A percentile compares a stretch with the other conserved stretches of the same genome.
phyloP scores from a whole-genome alignment of 2,113 vertebrate species.

The Crotophaga sulcirostris region DNA sequence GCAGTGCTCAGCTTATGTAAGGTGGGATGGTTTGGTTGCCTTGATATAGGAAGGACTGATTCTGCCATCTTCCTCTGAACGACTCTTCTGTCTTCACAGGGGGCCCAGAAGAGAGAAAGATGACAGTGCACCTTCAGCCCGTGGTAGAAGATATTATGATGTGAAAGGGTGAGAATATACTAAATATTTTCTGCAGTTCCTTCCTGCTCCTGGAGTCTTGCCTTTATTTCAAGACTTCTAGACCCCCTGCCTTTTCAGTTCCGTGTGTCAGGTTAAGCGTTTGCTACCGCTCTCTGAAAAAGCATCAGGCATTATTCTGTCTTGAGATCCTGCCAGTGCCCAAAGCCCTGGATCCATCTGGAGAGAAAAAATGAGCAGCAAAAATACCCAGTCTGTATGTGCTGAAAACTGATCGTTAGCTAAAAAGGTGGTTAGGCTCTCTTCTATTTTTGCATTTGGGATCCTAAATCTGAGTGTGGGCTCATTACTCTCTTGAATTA shows the following conservation, averaged over 20 bases:
- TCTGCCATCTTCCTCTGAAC: neutral
- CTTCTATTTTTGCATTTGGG: neutral
- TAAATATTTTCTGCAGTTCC: neutral
- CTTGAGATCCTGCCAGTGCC: neutral
- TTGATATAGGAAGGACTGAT: neutral
- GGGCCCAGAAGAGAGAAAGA: neutral
- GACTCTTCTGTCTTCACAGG: neutral
- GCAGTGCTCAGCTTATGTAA: neutral
- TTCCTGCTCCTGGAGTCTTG: fast-evolving
- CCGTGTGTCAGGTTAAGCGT: neutral
- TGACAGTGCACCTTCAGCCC: neutral
- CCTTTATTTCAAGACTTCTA: neutral
- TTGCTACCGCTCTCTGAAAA: neutral
- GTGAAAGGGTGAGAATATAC: neutral
- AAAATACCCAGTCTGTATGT: neutral
- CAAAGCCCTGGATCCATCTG: neutral
- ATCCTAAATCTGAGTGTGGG: neutral
- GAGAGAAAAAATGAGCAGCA: neutral
- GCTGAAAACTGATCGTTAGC: neutral
- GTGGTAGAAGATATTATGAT: fast-evolving
- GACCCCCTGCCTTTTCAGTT: neutral
- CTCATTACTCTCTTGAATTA: neutral
- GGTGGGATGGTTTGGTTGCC: neutral
- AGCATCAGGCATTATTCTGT: neutral
- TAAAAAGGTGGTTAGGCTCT: neutral